These are phyloP conservation scores for Drosophila yooni DNA, from an alignment of 2,888 invertebrate species.

Conservation along the genomic window DNA sequence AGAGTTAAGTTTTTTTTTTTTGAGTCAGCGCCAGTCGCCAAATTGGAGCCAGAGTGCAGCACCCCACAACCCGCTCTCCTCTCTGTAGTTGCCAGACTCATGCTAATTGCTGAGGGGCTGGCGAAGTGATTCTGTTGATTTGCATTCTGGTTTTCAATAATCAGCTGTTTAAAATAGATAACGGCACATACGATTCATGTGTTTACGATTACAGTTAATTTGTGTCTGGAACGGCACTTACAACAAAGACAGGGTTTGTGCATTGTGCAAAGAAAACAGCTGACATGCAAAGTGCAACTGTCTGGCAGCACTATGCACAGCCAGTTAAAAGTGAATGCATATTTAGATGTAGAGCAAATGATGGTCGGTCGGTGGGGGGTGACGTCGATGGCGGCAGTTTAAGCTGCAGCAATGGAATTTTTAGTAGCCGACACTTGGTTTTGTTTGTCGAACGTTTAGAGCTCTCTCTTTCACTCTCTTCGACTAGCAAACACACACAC, in stretches of 20 bases:
- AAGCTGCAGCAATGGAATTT: constrained; percentile 44
- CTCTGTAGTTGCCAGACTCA: constrained; percentile 34
- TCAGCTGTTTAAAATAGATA: constrained; percentile 32
- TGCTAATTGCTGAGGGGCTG: constrained; percentile 33
- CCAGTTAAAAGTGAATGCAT: constrained; percentile 65
- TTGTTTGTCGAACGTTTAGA: constrained; percentile 39
- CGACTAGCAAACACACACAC: constrained; percentile 2
- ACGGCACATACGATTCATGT: neutral
- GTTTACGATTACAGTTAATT: constrained; percentile 25
- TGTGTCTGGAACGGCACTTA: constrained; percentile 21
- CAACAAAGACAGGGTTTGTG: constrained; percentile 18
- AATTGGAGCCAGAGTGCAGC: constrained; percentile 33
- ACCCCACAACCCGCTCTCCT: constrained; percentile 18
- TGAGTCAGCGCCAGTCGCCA: constrained; percentile 39
- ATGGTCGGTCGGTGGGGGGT: neutral
- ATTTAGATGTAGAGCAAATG: constrained; percentile 21
- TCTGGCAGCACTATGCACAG: constrained; percentile 68
- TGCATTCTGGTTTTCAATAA: constrained; percentile 12
- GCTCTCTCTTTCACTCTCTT: constrained; percentile 30
- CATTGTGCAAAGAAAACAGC: constrained; percentile 40
- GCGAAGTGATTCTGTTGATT: constrained; percentile 33
- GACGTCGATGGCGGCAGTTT: constrained; percentile 5
- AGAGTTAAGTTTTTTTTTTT: neutral
- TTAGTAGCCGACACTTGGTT: constrained; percentile 59
- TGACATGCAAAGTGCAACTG: constrained; percentile 45